Evolutionary conservation across 2,797 vertebrate genomes (phyloP), one percentile per base, ranked within the genome.

Genomic region (Ataeniobius toweri): DNA sequence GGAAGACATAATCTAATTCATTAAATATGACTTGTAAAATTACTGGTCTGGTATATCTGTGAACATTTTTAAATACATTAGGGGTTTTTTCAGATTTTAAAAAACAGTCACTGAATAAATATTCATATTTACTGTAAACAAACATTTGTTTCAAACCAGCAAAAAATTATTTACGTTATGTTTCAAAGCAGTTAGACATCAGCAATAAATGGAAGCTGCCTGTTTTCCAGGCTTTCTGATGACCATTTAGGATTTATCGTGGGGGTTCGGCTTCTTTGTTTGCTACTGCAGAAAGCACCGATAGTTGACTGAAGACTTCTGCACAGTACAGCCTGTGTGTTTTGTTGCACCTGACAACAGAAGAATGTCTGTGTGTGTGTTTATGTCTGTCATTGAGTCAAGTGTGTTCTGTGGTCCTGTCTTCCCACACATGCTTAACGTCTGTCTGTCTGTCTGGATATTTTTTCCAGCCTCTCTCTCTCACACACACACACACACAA

Each of bases 371-470:
- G 10, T 51, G 1, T 76, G 58, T 74, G 22, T 83, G 81, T 80
- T 69, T 71, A 22, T 69, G 59, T 36, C 58, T 77, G 59, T 61
- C 67, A 39, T 63, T 0, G 53, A 77, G 85, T 80, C 44, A 55
- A 78, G 51, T 53, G 63, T 76, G 74, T 74, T 71, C 82, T 77
- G 69, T 80, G 44, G 74, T 72, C 44, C 69, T 8, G 69, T 67
- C 55, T 80, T 83, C 1, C 46, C 26, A n/a, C 75, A 80, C 24
- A 13, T 83, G 80, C 56, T 86, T 85, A 82, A 80, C 77, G 73
- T 80, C 76, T 18, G 13, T 80, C 76, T 18, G 13, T 80, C 63
- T 59, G 68, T 22, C 55, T 76, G 3, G 50, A 44, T 44, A 10
- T 46, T 68, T 68, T 41, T n/a, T 44, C 22, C 39, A 24, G 39